phyloP scores from a whole-genome alignment of 2,888 invertebrate species.

The Eupithecia insigniata region DNA sequence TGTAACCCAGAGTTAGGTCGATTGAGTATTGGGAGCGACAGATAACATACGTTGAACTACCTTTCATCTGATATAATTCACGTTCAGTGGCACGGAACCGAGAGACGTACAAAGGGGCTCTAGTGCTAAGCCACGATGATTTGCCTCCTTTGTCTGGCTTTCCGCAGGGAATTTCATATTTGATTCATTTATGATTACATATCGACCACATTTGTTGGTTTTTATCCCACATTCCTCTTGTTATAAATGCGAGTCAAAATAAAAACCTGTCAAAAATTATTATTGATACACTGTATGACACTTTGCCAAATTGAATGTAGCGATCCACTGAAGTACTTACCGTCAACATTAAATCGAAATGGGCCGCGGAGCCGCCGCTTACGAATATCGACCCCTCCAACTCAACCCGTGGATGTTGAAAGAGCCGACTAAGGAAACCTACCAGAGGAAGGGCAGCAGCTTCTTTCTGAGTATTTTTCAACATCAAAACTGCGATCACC shows the following conservation, averaged over 20 bases:
- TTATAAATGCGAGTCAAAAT: not conserved
- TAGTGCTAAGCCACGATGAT: slow-evolving; percentile 6
- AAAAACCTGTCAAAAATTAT: not conserved
- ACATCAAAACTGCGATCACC: too few species aligned
- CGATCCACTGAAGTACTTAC: not conserved
- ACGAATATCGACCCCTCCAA: too few species aligned
- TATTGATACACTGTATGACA: too few species aligned
- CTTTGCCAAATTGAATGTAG: not conserved
- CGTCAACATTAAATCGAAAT: not conserved
- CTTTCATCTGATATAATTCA: slow-evolving; percentile 1
- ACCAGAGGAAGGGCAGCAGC: too few species aligned
- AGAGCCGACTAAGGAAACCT: too few species aligned
- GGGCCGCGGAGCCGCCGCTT: too few species aligned
- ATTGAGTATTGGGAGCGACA: not conserved
- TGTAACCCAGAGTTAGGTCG: not conserved
- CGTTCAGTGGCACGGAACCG: slow-evolving; percentile 4
- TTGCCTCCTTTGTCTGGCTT: not conserved
- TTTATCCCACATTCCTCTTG: not conserved
- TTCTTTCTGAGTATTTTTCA: too few species aligned
- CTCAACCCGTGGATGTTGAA: too few species aligned
- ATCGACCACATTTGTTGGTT: not conserved
- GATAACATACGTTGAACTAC: not conserved
- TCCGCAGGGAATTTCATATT: not conserved
- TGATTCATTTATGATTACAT: not conserved
- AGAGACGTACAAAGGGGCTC: not conserved